A percentile compares a stretch with the other conserved stretches of the same genome.
phyloP scores from a whole-genome alignment of 2,888 invertebrate genomes.

The Ganaspis brasiliensis region DNA sequence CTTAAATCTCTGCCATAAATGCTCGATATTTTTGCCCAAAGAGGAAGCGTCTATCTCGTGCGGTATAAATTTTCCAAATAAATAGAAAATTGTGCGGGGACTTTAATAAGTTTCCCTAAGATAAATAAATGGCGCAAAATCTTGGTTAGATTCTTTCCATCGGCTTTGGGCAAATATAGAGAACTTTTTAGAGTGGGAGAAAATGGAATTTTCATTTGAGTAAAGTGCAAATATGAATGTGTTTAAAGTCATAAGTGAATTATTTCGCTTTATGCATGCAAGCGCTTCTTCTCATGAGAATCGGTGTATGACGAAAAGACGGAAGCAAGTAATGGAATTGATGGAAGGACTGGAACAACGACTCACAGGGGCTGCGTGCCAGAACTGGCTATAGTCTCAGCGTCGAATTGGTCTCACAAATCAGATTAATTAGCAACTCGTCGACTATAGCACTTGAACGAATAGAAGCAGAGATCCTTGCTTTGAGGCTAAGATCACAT shows the following conservation, averaged over 20 bases:
- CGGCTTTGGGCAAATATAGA: not conserved
- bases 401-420: conserved; percentile 59
- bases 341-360: conserved; percentile 60
- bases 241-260: conserved; percentile 12
- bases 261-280: conserved; percentile 47
- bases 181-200: not conserved
- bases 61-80: not conserved
- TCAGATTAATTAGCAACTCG: conserved; percentile 67
- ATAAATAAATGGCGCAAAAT: too few species aligned
- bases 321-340: conserved; percentile 54
- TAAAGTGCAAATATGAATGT: not conserved
- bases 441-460: conserved; percentile 55
- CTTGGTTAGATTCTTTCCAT: too few species aligned
- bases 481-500: conserved; percentile 63
- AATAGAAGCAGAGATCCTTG: conserved; percentile 62
- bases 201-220: not conserved
- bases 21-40: not conserved
- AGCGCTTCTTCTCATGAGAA: conserved; percentile 34
- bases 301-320: conserved; percentile 45
- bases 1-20: conserved; percentile 3
- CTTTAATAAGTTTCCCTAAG: too few species aligned
- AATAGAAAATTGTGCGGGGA: not conserved
- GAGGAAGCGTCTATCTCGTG: not conserved
- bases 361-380: conserved; percentile 61
- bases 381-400: conserved; percentile 26